Base-by-base conservation (phyloP, 2,113 vertebrate species). In the Thalassarche chlororhynchos region DNA sequence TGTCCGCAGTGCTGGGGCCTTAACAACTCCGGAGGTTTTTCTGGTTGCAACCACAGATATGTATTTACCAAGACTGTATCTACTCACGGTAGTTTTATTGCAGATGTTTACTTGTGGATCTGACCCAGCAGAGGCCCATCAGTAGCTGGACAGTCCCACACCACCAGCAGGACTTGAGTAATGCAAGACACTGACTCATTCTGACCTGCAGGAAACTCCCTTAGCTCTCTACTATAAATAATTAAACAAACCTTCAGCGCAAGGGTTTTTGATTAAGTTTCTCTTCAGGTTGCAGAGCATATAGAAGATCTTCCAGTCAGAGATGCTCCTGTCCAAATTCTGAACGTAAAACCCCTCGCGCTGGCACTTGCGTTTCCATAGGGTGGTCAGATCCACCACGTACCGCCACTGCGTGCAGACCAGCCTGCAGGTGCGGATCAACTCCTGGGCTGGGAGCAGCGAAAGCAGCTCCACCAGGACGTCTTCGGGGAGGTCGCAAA, bases 291-390 rank as follows among this genome's bases (percentile, higher is more conserved):
- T 79, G 47, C 92, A 96, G 9, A 98, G 97, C 84, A 98, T 86
- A 17, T 98, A 99, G 96, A 97, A 98, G 55, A 62, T 34, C 90
- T 80, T 98, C 98, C 98, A 99, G 97, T 99, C 98, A 0, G 95
- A 74, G 86, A 98, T 4, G 1, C 51, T 96, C 32, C 89, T 95
- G 82, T 97, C 95, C 90, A 92, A 78, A 54, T n/a, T 68, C 46
- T 87, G 90, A 0, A 23, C 7, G 6, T 96, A 90, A 21, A 97
- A 98, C 12, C 98, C 98, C 3, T 98, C 98, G 0, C 87, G 97
- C 44, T 98, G 93, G 87, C 98, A 98, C 80, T 98, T 98, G 47
- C 95, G 94, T 14, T 98, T 98, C 98, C 98, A 99, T 0, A 99
- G 96, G 12, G 97, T 97, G 51, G 89, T 55, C 1, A 98, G 96